Evolutionary conservation across 2,797 vertebrate genomes (phyloP), one percentile per base, ranked within the genome.

Genomic region (Gymnoscopelus microlampas): DNA sequence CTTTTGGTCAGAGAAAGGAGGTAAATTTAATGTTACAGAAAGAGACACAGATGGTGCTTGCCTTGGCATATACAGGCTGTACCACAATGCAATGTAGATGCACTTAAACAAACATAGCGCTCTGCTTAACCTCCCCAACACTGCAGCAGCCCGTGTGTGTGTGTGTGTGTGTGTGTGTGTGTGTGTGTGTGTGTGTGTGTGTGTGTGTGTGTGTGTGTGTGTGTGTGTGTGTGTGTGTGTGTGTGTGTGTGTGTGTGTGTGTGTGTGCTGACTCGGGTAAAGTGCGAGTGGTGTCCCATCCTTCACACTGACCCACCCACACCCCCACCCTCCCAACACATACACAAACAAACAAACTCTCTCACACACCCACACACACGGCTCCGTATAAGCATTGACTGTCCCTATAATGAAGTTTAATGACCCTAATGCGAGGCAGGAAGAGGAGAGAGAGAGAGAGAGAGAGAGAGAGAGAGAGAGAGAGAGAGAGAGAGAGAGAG

Each of bases 331-430:
- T 14, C 48, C 48, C 32, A 35, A 7, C 32, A 35, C 4, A 7
- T 6, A 48, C 47, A 48, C 47, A 48, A 8, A 48, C 47, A 29
- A 29, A 29, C 26, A 29, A 29, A 29, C 26, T 29, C 26, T 29
- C 26, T 2, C 69, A 65, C 71, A 67, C 57, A 68, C 23, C 70
- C 81, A 74, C n/a, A 29, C 76, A 71, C 74, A 69, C 68, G 74
- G 54, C 66, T 79, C 79, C 84, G 79, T 78, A 82, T 84, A 89
- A 84, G 85, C 89, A 85, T 76, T 68, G 59, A 88, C 86, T 88
- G 89, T 89, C 81, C 77, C 81, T 79, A 29, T 92, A 92, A 90
- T 90, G 91, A 91, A 91, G 89, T 92, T 92, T 92, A 92, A 92
- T 91, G 90, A 85, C 74, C 68, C 66, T 79, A 80, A 86, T 74